Percentiles rank a stretch among this genome's conserved stretches.
Evolutionary conservation across 2,888 invertebrate genomes (phyloP).

Genomic region (Alentia gelatinosa): DNA sequence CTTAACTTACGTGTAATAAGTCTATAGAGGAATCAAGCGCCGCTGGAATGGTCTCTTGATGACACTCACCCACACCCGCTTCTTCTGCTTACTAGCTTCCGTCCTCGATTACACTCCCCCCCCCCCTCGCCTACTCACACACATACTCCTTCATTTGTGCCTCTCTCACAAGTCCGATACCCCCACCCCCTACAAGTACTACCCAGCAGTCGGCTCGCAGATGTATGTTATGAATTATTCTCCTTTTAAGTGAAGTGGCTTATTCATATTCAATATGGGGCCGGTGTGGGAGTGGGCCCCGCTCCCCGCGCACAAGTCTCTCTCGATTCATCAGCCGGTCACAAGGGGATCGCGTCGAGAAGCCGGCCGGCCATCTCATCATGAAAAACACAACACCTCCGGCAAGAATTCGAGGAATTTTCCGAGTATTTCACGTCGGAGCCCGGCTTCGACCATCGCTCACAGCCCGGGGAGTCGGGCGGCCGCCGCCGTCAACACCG

Average conservation of each 20-base stretch:
- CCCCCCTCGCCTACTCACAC: background rate
- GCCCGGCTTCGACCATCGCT: background rate
- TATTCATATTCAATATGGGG: conserved; percentile 49
- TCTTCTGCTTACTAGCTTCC: no score
- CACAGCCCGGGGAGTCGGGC: background rate
- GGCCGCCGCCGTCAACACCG: background rate
- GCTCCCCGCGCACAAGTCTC: background rate
- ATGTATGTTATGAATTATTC: conserved; percentile 51
- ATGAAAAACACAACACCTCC: conserved; percentile 44
- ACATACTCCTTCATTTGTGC: background rate
- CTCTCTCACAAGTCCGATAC: background rate
- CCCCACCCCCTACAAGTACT: background rate
- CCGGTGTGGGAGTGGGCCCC: background rate
- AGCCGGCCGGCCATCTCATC: conserved; percentile 25
- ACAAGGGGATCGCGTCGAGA: background rate
- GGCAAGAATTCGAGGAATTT: conserved; percentile 44
- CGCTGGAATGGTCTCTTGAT: background rate
- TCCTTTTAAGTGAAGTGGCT: conserved; percentile 46
- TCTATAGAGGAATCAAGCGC: background rate
- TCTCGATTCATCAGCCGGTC: conserved; percentile 35
- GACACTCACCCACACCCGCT: no score
- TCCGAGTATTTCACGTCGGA: conserved; percentile 14
- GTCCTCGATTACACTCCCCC: background rate
- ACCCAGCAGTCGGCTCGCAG: conserved; percentile 3
- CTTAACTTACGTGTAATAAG: conserved; percentile 27